These are phyloP conservation scores for Epinephelus cyanopodus DNA, from an alignment of 2,113 vertebrate species.

Conservation along the genomic window DNA sequence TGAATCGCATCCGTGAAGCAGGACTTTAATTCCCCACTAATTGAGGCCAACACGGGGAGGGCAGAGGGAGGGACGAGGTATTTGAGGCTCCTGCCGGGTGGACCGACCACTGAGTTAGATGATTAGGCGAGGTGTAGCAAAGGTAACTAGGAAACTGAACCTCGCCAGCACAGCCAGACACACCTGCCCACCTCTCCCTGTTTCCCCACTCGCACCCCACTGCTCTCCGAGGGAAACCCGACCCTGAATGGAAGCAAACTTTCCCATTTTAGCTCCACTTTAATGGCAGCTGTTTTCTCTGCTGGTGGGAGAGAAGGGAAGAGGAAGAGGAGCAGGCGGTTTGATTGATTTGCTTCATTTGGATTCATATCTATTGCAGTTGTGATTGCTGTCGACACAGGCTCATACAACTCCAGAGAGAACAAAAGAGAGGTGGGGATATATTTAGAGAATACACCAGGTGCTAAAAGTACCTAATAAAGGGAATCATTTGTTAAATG, in stretches of 20 bases:
- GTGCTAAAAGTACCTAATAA: conserved; percentile 59
- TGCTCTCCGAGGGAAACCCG: conserved; percentile 63
- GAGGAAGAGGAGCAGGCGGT: conserved; percentile 17
- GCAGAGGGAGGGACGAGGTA: conserved; percentile 50
- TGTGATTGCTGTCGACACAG: conserved; percentile 71
- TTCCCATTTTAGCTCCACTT: conserved; percentile 57
- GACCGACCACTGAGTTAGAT: conserved; percentile 77
- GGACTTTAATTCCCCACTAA: conserved; percentile 85
- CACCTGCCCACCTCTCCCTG: conserved; percentile 68
- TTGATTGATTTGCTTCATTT: conserved; percentile 84
- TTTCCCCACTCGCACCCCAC: conserved; percentile 18
- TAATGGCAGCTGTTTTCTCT: conserved; percentile 49
- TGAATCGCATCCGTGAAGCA: conserved; percentile 73
- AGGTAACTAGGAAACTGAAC: conserved; percentile 71
- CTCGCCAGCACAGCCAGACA: conserved; percentile 63
- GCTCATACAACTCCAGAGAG: conserved; percentile 50
- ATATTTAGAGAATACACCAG: conserved; percentile 42
- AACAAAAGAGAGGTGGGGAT: conserved; percentile 38
- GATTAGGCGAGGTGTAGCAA: conserved; percentile 75
- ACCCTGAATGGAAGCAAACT: conserved; percentile 52
- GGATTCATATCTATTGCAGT: conserved; percentile 69
- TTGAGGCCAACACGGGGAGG: conserved; percentile 78
- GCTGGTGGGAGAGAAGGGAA: conserved; percentile 43
- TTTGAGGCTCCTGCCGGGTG: conserved; percentile 57
- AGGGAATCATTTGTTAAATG: conserved; percentile 63